A percentile compares a stretch with the other conserved stretches of the same genome.
Evolutionary conservation across 37 sponge, comb jelly and placozoan species (phyloP).

Genomic region (Crambe crambe): DNA sequence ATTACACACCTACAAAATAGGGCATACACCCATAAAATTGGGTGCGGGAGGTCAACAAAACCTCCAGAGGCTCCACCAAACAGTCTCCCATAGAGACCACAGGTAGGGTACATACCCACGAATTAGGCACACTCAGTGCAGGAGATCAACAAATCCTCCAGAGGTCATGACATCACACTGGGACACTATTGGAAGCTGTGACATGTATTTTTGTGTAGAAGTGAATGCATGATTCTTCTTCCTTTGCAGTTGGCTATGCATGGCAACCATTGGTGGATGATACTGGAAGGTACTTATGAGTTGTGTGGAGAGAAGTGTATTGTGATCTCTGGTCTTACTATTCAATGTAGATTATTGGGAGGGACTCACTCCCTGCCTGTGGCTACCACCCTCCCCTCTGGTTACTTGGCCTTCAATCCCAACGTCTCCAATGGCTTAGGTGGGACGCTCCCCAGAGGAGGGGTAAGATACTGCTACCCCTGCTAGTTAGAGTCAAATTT

Average conservation of each 20-base stretch:
- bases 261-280: conserved; percentile 82
- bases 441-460: conserved; percentile 3
- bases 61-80: conserved; percentile 32
- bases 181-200: no score
- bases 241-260: conserved; percentile 85
- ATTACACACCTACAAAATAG: no score
- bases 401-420: conserved; percentile 51
- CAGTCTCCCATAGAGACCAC: conserved; percentile 34
- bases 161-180: no score
- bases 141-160: conserved; percentile 40
- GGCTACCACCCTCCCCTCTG: conserved; percentile 56
- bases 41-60: conserved; percentile 52
- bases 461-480: neutral
- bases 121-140: no score
- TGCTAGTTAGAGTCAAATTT: neutral
- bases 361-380: conserved; percentile 59
- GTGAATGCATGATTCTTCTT: neutral
- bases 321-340: neutral
- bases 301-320: no score
- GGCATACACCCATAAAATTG: no score
- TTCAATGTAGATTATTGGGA: conserved; percentile 29
- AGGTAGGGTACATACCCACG: no score
- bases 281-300: conserved; percentile 57
- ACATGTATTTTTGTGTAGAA: no score
- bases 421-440: neutral